Base-by-base conservation (phyloP, 2,888 invertebrate genomes). In the Brenthis hecate region DNA sequence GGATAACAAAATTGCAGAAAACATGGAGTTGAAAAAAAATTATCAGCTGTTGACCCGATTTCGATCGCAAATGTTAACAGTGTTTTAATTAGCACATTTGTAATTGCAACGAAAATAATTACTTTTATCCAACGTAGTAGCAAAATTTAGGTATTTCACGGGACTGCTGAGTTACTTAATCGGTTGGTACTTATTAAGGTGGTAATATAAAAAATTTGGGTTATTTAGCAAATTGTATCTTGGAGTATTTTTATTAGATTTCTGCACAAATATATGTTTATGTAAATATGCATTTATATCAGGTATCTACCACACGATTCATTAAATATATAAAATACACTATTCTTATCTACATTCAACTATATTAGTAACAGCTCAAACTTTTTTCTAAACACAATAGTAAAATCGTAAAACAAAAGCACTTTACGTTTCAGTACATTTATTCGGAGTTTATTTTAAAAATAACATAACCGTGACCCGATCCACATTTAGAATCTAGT, bases 391-490 rank as follows among this genome's bases (percentile, higher is more conserved):
- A 23, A 64, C 23, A 56, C 32, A 32, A 16, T 2, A 47, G 19
- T 47, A 16, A 48, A 23, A 63, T 6, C 36, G n/a, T 13, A 43
- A 55, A 36, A 23, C 47, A 54, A 19, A 55, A 54, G 55, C 56
- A 32, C 5, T 51, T 16, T 65, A 50, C 36, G 50, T 48, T 51
- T 57, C 57, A 43, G 13, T 23, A 65, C 50, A 65, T 65, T 58
- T 65, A 57, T 57, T 28, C 53, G 6, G 57, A 53, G 57, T 58
- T 58, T 57, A 65, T 50, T 58, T 65, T 65, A 53, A 65, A 65
- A 65, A 65, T 65, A 65, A 65, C 65, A 65, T 58, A 65, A 58
- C 65, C 65, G 51, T 65, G 57, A 57, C 65, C 51, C 65, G 65
- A 23, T 65, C 57, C 43, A 57, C 56, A 50, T 57, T 43, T 65